Base-by-base conservation (phyloP, 2,797 vertebrate genomes). In the Tolypeutes matacus region DNA sequence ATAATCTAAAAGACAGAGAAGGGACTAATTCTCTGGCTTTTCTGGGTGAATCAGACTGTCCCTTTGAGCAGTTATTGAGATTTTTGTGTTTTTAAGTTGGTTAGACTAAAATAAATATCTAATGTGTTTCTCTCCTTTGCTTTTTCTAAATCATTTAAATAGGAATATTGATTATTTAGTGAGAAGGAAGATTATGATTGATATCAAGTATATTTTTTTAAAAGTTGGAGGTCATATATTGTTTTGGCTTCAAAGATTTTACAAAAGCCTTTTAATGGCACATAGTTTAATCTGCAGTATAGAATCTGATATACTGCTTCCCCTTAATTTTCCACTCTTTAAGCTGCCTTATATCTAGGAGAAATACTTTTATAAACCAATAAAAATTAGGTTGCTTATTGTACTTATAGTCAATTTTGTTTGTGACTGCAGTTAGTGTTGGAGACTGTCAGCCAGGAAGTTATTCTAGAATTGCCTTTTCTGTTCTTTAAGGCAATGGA, bases 221-320 rank as follows among this genome's bases (percentile, higher is more conserved):
- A 39, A 60, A 49, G 15, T 94, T 87, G 89, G 51, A 15, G 51
- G 51, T 53, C 2, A 53, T 53, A 53, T 15, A 21, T 10, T 65
- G 76, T 93, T 97, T 94, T 46, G 76, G 0, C 13, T 91, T 96
- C 15, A 82, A 1, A 92, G 51, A 91, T 94, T 95, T 96, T 64
- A 89, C 92, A 53, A 64, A 0, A 67, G 36, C 95, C 25, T 93
- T 8, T 85, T 36, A 73, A 70, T 95, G 72, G 2, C 84, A 42
- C 82, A 96, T 65, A 76, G 14, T 89, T 91, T 58, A 67, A 70
- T 51, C n/a, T 75, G 17, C 23, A 69, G 2, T 42, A 53, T 8
- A 7, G 62, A 88, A 72, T 62, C 70, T 91, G 49, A 75, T 46
- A n/a, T 27, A 0, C 14, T 42, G 4, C 13, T 39, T 0, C 4